Evolutionary conservation across 2,113 vertebrate species (phyloP).

Genomic region (Odocoileus hemionus): DNA sequence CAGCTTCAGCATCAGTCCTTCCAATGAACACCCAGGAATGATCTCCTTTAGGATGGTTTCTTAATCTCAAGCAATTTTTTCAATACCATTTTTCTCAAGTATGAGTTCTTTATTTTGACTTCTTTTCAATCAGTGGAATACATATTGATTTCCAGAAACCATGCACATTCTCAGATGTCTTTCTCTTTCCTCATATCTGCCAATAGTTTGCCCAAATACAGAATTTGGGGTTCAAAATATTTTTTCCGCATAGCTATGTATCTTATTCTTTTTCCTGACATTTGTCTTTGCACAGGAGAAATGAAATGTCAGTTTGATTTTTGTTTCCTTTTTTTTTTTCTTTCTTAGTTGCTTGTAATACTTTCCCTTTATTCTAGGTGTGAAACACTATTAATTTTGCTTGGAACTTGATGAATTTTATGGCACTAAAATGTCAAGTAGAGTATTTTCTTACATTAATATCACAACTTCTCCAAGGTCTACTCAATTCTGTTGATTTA

Average conservation of each 20-base stretch:
- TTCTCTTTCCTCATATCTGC: neutral
- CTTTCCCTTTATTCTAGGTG: neutral
- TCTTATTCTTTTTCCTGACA: neutral
- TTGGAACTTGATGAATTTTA: neutral
- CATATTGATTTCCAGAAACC: neutral
- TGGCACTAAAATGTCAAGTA: neutral
- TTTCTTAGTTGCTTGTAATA: neutral
- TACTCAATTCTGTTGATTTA: neutral
- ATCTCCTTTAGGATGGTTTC: neutral
- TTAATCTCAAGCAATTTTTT: neutral
- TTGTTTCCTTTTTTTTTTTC: neutral
- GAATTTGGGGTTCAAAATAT: neutral
- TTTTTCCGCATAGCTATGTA: neutral
- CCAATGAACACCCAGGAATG: no score
- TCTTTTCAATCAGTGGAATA: neutral
- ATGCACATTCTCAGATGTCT: neutral
- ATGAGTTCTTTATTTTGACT: neutral
- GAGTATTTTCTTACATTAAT: neutral
- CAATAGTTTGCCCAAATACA: neutral
- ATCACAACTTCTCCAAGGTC: neutral
- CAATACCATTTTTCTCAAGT: neutral
- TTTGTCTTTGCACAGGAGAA: neutral
- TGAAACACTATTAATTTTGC: neutral
- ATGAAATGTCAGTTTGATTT: neutral
- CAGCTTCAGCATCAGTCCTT: no score